Evolutionary conservation across 37 sponge, comb jelly and placozoan species (phyloP).

Genomic region (Cladorhizidae sp.): DNA sequence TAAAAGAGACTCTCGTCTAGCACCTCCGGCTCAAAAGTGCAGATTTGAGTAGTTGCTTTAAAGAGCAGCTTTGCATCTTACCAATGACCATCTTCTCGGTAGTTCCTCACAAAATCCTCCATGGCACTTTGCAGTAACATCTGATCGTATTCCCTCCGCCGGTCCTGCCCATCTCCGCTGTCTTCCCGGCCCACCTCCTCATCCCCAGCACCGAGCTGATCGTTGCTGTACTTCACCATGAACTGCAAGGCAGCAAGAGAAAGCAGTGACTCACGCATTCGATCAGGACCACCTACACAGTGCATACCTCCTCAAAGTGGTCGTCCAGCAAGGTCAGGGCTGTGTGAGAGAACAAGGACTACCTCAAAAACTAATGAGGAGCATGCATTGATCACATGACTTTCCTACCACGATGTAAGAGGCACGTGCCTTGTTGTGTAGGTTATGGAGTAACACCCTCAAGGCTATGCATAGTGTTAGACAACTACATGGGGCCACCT

Average conservation of each 20-base stretch:
- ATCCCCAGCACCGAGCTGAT: conserved; percentile 62
- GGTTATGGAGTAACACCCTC: not conserved
- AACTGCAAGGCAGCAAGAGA: conserved; percentile 31
- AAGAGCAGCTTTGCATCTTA: no score
- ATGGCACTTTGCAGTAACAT: conserved; percentile 55
- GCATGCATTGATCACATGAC: not conserved
- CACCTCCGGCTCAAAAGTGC: no score
- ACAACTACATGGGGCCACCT: no score
- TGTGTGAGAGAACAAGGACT: conserved; percentile 8
- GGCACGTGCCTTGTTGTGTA: no score
- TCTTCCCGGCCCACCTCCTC: conserved; percentile 32
- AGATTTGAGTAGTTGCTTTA: no score
- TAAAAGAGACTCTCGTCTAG: no score
- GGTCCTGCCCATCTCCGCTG: conserved; percentile 13
- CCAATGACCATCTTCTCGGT: no score
- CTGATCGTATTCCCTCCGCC: conserved; percentile 11
- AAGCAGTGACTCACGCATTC: not conserved
- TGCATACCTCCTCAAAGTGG: conserved; percentile 95
- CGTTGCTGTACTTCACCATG: conserved; percentile 76
- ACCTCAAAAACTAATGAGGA: not conserved
- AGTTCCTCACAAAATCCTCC: conserved; percentile 59
- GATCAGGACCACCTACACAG: no score
- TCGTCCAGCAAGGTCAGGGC: conserved; percentile 81
- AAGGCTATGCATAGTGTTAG: not conserved
- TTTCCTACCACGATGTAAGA: no score